Evolutionary conservation across 2,113 vertebrate genomes (phyloP), one percentile per base, ranked within the genome.

Genomic region (Marcusenius ussheri): DNA sequence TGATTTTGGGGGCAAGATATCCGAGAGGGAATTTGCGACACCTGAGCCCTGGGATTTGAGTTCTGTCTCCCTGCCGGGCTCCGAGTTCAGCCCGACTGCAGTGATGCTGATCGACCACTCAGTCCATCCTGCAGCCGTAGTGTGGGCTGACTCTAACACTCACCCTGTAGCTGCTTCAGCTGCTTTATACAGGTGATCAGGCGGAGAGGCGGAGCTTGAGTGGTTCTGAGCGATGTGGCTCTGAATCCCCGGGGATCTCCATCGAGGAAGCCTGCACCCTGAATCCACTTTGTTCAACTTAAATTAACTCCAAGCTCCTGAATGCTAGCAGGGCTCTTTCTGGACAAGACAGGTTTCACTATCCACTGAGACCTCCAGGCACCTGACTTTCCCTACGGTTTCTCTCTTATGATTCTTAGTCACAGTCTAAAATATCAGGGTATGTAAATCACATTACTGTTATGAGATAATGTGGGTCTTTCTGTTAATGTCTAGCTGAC

Each of bases 61-160:
- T 19, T 80, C 35, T 17, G 3, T 3, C 15, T 80, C 74, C 21
- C 83, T 27, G 17, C 17, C 21, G 31, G 45, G 74, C 45, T 50
- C 45, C 5, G 46, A 80, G 46, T 15, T n/a, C 35, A 27, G 35
- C 3, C 13, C 49, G 5, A 46, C 21, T 88, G 88, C 47, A 53
- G 45, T 92, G 95, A 92, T 96, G 95, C 96, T 97, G 96, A 97
- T 96, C 95, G 95, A 93, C 93, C 95, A 97, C 93, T 97, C 96
- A 96, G 97, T 96, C 91, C 70, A 89, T 89, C 88, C n/a, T 83
- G 80, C 85, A 91, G 35, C 70, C 42, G 21, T 17, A 10, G 9
- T 90, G n/a, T 19, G 83, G 9, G 35, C 15, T 51, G 31, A 39
- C 19, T 47, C 17, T 49, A 15, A 74, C 45, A 11, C 50, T 62